Evolutionary conservation across 2,888 invertebrate species (phyloP).

Genomic region (Phasia obesa): DNA sequence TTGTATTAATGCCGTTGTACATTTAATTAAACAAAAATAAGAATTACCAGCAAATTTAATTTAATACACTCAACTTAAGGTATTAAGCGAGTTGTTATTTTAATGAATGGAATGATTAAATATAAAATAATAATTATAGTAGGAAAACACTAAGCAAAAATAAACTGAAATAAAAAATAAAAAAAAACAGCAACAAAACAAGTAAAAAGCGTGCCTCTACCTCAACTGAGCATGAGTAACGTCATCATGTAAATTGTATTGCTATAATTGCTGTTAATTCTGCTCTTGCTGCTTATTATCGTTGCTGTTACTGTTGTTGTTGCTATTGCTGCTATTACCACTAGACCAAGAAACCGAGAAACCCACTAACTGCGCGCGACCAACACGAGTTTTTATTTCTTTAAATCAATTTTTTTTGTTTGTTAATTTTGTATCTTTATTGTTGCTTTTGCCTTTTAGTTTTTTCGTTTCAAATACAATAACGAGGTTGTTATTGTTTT

Average conservation of each 20-base stretch:
- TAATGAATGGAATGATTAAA: slow-evolving; percentile 79
- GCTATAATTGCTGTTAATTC: slow-evolving; percentile 28
- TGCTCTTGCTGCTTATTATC: slow-evolving; percentile 16
- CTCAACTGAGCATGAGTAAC: slow-evolving; percentile 59
- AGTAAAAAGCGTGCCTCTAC: slow-evolving; percentile 63
- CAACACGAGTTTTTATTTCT: slow-evolving; percentile 61
- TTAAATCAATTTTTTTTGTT: slow-evolving; percentile 12
- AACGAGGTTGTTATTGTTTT: slow-evolving; percentile 8
- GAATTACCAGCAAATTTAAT: slow-evolving; percentile 26
- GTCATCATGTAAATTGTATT: slow-evolving; percentile 59
- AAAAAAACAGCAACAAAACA: slow-evolving; percentile 38
- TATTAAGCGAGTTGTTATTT: slow-evolving; percentile 76
- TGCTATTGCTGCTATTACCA: slow-evolving; percentile 50
- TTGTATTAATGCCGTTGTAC: slow-evolving; percentile 45
- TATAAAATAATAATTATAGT: slow-evolving; percentile 48
- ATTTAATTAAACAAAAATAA: slow-evolving; percentile 31
- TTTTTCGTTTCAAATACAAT: slow-evolving; percentile 36
- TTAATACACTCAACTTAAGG: slow-evolving; percentile 67
- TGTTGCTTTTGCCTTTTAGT: slow-evolving; percentile 26
- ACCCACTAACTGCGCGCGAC: slow-evolving; percentile 76
- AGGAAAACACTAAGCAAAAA: slow-evolving; percentile 19
- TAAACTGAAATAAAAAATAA: slow-evolving; percentile 9
- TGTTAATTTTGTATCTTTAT: background rate
- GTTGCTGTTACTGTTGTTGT: slow-evolving; percentile 17
- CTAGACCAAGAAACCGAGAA: slow-evolving; percentile 79